Evolutionary conservation across 2,888 invertebrate species (phyloP).

Genomic region (Drosophila mayaguana): DNA sequence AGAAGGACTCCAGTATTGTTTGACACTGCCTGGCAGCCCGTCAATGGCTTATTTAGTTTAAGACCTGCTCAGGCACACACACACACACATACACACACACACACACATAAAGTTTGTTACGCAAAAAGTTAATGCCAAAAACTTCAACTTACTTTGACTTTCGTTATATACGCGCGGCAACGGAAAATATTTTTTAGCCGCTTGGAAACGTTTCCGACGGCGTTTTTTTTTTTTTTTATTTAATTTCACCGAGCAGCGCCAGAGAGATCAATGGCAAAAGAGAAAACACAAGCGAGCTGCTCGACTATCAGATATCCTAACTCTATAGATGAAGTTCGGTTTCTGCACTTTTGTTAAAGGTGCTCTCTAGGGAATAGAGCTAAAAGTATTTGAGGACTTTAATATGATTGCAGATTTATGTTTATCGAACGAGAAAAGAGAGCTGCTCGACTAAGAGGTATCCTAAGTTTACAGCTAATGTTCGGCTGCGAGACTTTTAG

Average conservation of each 20-base stretch:
- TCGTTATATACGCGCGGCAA: constrained; percentile 39
- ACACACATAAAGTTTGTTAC: constrained; percentile 38
- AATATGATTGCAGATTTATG: no score
- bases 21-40: constrained; percentile 48
- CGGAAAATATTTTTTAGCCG: constrained; percentile 41
- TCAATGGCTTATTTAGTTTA: constrained; percentile 50
- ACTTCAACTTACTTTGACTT: constrained; percentile 49
- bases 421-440: no score
- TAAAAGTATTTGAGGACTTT: no score
- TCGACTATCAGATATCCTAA: no score
- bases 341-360: no score
- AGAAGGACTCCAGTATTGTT: constrained; percentile 28
- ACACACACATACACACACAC: constrained; percentile 16
- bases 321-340: no score
- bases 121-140: constrained; percentile 49
- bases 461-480: no score
- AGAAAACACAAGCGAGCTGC: not conserved
- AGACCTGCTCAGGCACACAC: constrained; percentile 30
- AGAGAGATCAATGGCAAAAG: not conserved
- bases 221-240: not conserved
- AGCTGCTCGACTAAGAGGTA: no score
- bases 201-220: constrained; percentile 28
- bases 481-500: no score
- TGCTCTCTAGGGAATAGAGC: no score
- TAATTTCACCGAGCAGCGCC: constrained; percentile 3